Conservation (phyloP, 2,797 vertebrate species). For the Decapterus maruadsi region DNA sequence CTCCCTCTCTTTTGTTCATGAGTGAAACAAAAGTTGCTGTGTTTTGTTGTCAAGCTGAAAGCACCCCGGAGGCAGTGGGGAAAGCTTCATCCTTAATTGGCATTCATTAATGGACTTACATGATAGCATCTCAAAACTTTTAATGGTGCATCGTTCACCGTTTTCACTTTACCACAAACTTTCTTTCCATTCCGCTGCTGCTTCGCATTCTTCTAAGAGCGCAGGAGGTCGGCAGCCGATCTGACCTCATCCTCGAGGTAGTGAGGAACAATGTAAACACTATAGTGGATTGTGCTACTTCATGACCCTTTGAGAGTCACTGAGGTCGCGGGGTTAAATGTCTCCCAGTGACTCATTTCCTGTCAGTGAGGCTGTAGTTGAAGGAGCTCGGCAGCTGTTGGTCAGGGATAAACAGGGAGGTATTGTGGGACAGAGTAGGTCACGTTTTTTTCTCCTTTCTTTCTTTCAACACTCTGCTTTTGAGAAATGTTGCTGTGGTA, state of each 20-base stretch:
- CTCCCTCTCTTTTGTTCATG: not conserved
- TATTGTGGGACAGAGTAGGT: constrained; percentile 67
- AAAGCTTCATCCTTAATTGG: constrained; percentile 26
- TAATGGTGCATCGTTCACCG: not conserved
- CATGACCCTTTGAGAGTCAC: constrained; percentile 51
- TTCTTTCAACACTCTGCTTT: constrained; percentile 13
- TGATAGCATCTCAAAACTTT: constrained; percentile 13
- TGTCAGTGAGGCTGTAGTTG: constrained; percentile 58
- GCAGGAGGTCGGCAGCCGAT: constrained; percentile 11
- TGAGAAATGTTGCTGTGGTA: constrained; percentile 54
- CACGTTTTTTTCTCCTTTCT: not conserved
- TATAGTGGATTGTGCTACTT: constrained; percentile 59
- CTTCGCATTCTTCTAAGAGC: constrained; percentile 38
- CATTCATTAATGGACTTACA: constrained; percentile 35
- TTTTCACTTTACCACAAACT: constrained; percentile 5
- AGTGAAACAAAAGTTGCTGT: constrained; percentile 7
- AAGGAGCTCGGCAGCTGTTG: constrained; percentile 72
- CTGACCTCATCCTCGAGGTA: constrained; percentile 37
- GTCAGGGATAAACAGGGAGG: constrained; percentile 66
- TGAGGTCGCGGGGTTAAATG: constrained; percentile 69
- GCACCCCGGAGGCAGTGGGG: not conserved
- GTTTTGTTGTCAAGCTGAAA: constrained; percentile 19
- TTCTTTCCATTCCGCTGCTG: not conserved
- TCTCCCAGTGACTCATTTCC: constrained; percentile 75
- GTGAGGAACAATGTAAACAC: constrained; percentile 61